Evolutionary conservation across 2,113 vertebrate species (phyloP), one percentile per base, ranked within the genome.

Genomic region (Machaerirhynchus nigripectus): DNA sequence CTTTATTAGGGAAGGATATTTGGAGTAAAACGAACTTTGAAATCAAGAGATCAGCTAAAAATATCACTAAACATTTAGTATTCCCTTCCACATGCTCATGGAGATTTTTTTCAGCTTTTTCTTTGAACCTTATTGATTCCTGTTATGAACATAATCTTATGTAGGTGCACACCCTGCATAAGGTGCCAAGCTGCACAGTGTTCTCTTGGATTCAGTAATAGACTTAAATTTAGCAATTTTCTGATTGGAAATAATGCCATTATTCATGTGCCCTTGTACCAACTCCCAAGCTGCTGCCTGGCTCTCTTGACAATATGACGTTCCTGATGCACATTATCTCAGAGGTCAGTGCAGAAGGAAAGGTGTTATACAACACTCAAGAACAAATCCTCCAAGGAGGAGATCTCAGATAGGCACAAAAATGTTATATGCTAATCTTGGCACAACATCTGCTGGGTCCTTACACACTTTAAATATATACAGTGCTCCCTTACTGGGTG

Each of bases 191-290:
- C 77, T 89, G 55, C 69, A 84, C 14, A 8, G 59, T 31, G 57
- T 86, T 73, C 87, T 78, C 37, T 81, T 82, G n/a, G 83, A 79
- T 92, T 94, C 73, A 93, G 86, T 89, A 90, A 90, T 0, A 82
- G 93, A 93, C 70, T 97, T 96, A 96, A 96, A 97, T 92, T 95
- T 97, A 97, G 95, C 61, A 93, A 61, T 92, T 92, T 95, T 95
- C 83, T 93, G 86, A 96, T 93, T 96, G 92, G 88, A 94, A 96
- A 95, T 95, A 96, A 93, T 94, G 69, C 79, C 83, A 89, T 96
- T 96, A 93, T 96, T 96, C 96, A 78, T 96, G 73, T 96, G 96
- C 83, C 96, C 96, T 96, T 96, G 92, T 93, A 94, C 83, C 82
- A 95, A 91, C 65, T 97, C 96, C 96, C 96, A 92, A 39, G 95